phyloP scores from a whole-genome alignment of 2,113 vertebrate species.

The Erinaceus europaeus region DNA sequence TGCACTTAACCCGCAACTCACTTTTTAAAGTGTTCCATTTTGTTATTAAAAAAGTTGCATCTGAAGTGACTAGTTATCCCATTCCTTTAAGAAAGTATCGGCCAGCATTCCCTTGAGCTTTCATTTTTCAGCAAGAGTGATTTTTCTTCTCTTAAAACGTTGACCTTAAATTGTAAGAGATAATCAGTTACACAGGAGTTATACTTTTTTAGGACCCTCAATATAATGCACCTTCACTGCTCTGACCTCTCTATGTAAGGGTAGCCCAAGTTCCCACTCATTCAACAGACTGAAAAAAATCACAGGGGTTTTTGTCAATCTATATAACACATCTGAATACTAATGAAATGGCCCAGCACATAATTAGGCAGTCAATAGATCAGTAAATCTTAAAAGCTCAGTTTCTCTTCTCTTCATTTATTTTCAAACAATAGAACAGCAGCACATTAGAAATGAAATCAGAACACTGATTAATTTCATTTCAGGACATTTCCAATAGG shows the following conservation, averaged over 20 bases:
- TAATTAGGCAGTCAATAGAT: constrained; percentile 34
- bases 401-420: constrained; percentile 40
- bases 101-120: not conserved
- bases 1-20: too few species aligned
- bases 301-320: not conserved
- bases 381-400: constrained; percentile 28
- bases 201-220: rapidly evolving
- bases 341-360: not conserved
- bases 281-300: not conserved
- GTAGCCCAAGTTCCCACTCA: not conserved
- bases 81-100: not conserved
- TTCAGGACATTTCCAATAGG: constrained; percentile 37
- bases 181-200: rapidly evolving
- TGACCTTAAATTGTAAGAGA: too few species aligned
- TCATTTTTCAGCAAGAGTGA: rapidly evolving
- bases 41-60: too few species aligned
- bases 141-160: too few species aligned
- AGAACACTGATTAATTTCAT: constrained; percentile 46
- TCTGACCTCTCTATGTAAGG: not conserved
- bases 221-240: not conserved
- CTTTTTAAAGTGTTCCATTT: too few species aligned
- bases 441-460: not conserved
- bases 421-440: constrained; percentile 50
- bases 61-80: not conserved
- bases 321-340: not conserved